Evolutionary conservation across 2,113 vertebrate genomes (phyloP).

Genomic region (Alces alces): DNA sequence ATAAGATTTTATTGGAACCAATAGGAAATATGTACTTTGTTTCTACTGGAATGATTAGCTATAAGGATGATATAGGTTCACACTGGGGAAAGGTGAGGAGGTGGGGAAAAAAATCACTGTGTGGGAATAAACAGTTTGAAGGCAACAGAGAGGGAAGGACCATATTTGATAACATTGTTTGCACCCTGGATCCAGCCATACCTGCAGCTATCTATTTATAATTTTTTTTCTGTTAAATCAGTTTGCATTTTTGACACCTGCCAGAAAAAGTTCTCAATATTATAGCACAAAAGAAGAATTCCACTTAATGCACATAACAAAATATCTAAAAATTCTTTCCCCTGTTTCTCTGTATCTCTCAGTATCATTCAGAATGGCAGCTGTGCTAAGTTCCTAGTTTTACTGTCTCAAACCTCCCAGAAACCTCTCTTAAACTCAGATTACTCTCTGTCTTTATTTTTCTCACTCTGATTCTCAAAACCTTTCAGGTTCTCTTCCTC

Average conservation of each 20-base stretch:
- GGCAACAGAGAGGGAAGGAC: neutral
- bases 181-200: neutral
- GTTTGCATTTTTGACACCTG: slow-evolving; percentile 32
- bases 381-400: neutral
- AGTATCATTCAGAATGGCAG: slow-evolving; percentile 12
- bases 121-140: neutral
- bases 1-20: neutral
- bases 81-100: neutral
- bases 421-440: neutral
- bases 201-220: neutral
- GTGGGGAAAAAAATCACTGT: neutral
- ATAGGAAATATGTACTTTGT: neutral
- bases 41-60: neutral
- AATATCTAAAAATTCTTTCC: slow-evolving; percentile 5
- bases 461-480: neutral
- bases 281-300: slow-evolving; percentile 15
- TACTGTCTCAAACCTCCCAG: neutral
- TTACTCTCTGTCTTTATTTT: neutral
- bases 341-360: neutral
- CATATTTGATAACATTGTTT: neutral
- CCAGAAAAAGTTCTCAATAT: neutral
- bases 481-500: neutral
- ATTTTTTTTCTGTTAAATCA: slow-evolving; percentile 28
- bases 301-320: neutral
- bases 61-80: neutral